Conservation (phyloP, 2,797 vertebrate species). For the Sus cebifrons region DNA sequence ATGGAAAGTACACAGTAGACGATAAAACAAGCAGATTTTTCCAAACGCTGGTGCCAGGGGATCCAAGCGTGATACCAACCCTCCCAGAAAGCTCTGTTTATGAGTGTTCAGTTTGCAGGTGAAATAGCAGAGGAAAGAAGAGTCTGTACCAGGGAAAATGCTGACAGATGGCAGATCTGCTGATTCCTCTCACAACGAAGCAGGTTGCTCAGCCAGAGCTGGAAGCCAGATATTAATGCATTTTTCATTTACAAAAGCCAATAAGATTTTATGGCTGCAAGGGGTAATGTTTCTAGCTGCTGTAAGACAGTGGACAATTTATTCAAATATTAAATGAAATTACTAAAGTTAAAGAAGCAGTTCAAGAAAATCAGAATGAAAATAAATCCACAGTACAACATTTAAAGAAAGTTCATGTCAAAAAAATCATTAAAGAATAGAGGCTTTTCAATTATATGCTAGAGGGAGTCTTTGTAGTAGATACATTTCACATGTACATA, state of each 20-base stretch:
- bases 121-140: conserved; percentile 60
- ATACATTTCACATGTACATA: neutral
- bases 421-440: conserved; percentile 44
- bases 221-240: conserved; percentile 75
- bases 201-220: conserved; percentile 66
- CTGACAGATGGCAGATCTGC: conserved; percentile 80
- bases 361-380: conserved; percentile 29
- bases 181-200: conserved; percentile 74
- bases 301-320: conserved; percentile 58
- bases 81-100: conserved; percentile 25
- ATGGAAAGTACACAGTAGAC: neutral
- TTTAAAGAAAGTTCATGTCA: neutral
- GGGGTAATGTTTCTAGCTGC: conserved; percentile 66
- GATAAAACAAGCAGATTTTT: conserved; percentile 73
- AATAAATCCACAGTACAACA: neutral
- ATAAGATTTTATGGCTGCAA: conserved; percentile 79
- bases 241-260: conserved; percentile 79
- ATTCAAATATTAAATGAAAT: conserved; percentile 71
- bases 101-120: conserved; percentile 77
- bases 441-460: neutral
- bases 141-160: conserved; percentile 44
- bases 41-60: conserved; percentile 43
- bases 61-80: neutral
- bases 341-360: conserved; percentile 59
- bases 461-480: neutral